These are phyloP conservation scores for Apostichopus parvimensis DNA, from an alignment of 35 echinoderm and acorn worm genomes.

Conservation along the genomic window DNA sequence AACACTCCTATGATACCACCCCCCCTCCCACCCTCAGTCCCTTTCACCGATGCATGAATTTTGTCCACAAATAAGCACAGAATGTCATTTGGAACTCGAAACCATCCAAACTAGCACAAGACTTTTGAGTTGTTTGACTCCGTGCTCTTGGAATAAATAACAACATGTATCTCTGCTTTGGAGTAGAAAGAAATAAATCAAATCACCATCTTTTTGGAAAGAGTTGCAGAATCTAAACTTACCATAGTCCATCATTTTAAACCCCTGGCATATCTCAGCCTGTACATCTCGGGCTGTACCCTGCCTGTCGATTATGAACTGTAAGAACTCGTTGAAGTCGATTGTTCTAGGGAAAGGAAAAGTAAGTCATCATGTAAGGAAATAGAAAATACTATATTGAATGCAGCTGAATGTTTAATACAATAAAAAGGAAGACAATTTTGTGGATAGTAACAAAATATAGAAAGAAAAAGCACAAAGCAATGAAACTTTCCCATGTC, in stretches of 20 bases:
- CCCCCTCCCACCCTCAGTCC: too few species aligned
- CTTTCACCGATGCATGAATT: too few species aligned
- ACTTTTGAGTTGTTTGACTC: too few species aligned
- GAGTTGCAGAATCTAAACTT: constrained; percentile 8
- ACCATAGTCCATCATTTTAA: constrained; percentile 99
- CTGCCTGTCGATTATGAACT: constrained; percentile 96
- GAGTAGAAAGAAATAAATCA: neutral
- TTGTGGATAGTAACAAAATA: too few species aligned
- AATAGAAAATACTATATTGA: neutral
- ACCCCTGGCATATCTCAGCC: constrained; percentile 87
- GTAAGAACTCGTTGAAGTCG: constrained; percentile 93
- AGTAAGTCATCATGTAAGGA: neutral
- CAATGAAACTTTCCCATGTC: too few species aligned
- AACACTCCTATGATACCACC: too few species aligned
- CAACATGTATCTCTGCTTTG: too few species aligned
- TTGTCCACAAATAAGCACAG: too few species aligned
- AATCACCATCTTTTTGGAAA: neutral
- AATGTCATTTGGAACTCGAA: too few species aligned
- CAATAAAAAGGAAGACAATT: neutral
- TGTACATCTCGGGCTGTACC: constrained; percentile 95
- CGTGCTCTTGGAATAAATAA: too few species aligned
- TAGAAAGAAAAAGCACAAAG: too few species aligned
- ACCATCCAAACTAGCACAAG: too few species aligned
- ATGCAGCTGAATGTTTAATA: neutral
- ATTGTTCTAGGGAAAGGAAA: constrained; percentile 60